Conservation (phyloP, 2,888 invertebrate species). For the Conchocele bisecta region DNA sequence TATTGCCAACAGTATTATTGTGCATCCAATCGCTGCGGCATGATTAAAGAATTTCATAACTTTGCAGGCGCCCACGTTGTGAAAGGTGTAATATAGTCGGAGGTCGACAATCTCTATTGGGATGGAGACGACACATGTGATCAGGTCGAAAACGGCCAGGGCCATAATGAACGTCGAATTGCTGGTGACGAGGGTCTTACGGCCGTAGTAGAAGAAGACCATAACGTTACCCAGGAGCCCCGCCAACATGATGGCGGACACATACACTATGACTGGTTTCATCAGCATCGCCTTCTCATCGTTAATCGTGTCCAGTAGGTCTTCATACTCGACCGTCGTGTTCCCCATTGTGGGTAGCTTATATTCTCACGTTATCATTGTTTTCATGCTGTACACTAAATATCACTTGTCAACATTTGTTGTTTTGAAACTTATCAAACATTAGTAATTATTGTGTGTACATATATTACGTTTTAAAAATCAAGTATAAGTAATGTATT, state of each 20-base stretch:
- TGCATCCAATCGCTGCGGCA: conserved; percentile 61
- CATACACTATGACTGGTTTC: conserved; percentile 62
- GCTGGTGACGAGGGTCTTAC: conserved; percentile 58
- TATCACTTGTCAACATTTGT: no score
- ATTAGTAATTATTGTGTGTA: no score
- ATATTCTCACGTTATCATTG: no score
- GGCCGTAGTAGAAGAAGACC: conserved; percentile 64
- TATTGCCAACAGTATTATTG: conserved; percentile 61
- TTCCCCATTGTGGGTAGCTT: conserved; percentile 25
- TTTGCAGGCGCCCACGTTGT: conserved; percentile 59
- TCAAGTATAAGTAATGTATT: no score
- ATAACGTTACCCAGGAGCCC: conserved; percentile 68
- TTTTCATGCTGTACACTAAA: no score
- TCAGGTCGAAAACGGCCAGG: conserved; percentile 65
- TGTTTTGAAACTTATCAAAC: no score
- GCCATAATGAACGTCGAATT: conserved; percentile 66
- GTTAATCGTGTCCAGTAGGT: conserved; percentile 40
- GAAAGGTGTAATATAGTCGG: conserved; percentile 64
- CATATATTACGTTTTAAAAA: no score
- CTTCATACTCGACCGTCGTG: neutral
- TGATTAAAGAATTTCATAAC: conserved; percentile 59
- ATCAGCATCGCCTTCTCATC: conserved; percentile 58
- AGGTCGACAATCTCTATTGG: conserved; percentile 72
- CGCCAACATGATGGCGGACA: conserved; percentile 59
- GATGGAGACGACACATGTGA: conserved; percentile 62